Base-by-base conservation (phyloP, 2,797 vertebrate species). In the Melanotaenia maccullochi region DNA sequence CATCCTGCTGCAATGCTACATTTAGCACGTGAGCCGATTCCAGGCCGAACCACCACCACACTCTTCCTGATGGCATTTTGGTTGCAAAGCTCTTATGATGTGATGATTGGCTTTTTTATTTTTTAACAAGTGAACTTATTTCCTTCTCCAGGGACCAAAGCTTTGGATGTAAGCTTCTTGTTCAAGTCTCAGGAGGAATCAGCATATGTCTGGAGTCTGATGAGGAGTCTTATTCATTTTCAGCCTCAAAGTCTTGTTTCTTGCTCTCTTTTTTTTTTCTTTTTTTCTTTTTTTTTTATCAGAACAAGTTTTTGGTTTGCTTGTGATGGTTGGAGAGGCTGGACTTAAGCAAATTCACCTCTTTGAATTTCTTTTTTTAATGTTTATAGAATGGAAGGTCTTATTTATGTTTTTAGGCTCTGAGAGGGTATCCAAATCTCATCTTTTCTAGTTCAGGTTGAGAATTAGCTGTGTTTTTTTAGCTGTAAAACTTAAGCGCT, bases 1-100 rank as follows among this genome's bases (percentile, higher is more conserved):
- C 87, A 60, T 86, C 82, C 79, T 55, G 35, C 80, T 76, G 68
- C 7, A 76, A 63, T 80, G 72, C 84, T 85, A 71, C 90, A 87
- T 93, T 91, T 88, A 90, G 86, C 85, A 69, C 3, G 2, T 1
- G 1, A 6, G 3, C 73, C 24, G 71, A 88, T 89, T 88, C 73
- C 90, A 80, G 84, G 90, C 89, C 89, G 85, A 76, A 84, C 72
- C 32, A 35, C 67, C 75, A 75, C 75, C 30, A 30, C 60, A 51
- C 64, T 25, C 22, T 69, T 75, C 49, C 32, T 20, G 9, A 38
- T 65, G 52, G 71, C 60, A 74, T 76, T 58, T 70, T 81, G 63
- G 76, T 64, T 57, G n/a, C 3, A 42, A 55, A 11, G 57, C 76
- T 71, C 63, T 68, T 67, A 6, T 5, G 38, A 70, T 60, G 67